Percentiles rank a stretch among this genome's conserved stretches.
Conservation (phyloP, 2,113 vertebrate genomes). For the Ramphastos sulfuratus region DNA sequence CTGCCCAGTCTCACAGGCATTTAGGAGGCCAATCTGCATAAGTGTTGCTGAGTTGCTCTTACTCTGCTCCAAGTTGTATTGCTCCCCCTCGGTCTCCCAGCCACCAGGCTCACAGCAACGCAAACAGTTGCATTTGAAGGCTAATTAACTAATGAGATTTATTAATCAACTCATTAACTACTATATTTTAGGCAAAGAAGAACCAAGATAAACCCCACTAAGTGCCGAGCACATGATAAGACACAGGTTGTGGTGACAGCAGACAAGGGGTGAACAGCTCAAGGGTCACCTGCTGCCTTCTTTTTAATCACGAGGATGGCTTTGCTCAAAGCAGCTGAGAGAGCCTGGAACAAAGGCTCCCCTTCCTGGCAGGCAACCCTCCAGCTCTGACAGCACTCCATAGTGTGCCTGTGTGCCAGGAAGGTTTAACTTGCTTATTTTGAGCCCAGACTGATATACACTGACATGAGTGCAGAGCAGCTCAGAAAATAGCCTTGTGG, state of each 20-base stretch:
- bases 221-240: not conserved
- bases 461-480: not conserved
- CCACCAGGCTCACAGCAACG: accelerated
- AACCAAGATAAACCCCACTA: accelerated
- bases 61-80: not conserved
- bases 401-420: not conserved
- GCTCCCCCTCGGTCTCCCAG: not conserved
- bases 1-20: not conserved
- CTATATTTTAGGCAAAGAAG: not conserved
- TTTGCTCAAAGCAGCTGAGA: not conserved
- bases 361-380: not conserved
- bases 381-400: not conserved
- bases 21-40: accelerated
- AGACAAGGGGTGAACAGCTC: not conserved
- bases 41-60: not conserved
- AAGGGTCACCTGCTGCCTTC: no score
- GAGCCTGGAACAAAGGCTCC: not conserved
- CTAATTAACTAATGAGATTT: not conserved
- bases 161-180: not conserved
- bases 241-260: not conserved
- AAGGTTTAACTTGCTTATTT: not conserved
- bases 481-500: not conserved
- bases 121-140: not conserved
- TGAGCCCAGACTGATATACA: not conserved
- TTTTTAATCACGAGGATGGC: no score